phyloP scores from a whole-genome alignment of 2,797 vertebrate species.

The Epinephelus coioides region DNA sequence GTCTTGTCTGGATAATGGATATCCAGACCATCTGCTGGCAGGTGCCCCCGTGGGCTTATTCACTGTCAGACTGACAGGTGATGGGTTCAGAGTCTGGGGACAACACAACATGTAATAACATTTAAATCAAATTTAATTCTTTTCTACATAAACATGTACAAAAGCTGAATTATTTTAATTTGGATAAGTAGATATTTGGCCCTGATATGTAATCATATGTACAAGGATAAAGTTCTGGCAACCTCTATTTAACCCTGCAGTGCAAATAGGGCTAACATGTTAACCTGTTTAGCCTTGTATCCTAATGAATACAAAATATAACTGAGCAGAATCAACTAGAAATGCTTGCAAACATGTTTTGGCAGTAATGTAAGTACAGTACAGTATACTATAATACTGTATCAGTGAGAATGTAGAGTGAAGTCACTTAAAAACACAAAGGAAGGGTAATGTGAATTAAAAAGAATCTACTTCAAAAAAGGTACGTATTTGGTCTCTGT shows the following conservation, averaged over 20 bases:
- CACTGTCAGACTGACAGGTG: too few relatives aligned
- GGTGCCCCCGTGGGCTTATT: too few relatives aligned
- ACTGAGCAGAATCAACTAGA: background rate
- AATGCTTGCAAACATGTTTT: constrained; percentile 2
- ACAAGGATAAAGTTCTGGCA: background rate
- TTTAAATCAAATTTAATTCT: background rate
- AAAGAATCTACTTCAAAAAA: background rate
- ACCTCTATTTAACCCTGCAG: background rate
- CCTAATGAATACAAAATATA: background rate
- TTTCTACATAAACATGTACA: background rate
- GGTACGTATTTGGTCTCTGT: background rate
- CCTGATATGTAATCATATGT: background rate
- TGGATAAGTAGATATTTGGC: background rate
- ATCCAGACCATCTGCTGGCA: too few relatives aligned
- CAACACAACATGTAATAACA: background rate
- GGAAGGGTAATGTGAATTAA: background rate
- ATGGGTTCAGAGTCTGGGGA: too few relatives aligned
- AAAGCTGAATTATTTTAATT: background rate
- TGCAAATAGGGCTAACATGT: background rate
- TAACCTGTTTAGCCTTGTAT: constrained; percentile 10
- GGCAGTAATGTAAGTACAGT: background rate
- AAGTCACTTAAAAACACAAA: constrained; percentile 2
- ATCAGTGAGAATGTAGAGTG: background rate
- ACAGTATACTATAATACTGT: background rate
- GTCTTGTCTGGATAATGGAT: too few relatives aligned